Conservation (phyloP, 2,113 vertebrate species). For the Romanogobio albipinnatus region DNA sequence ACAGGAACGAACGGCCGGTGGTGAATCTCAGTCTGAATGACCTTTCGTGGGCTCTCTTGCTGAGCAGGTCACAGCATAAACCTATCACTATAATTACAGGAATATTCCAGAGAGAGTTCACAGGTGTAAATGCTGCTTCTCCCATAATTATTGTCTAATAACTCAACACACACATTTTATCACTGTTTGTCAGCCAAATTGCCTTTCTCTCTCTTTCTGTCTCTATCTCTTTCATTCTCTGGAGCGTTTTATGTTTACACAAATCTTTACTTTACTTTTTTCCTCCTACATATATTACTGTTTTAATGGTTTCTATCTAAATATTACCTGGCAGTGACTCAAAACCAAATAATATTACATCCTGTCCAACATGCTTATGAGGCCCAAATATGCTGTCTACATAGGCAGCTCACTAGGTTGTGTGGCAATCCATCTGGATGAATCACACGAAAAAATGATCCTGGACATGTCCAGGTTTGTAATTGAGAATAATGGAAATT, state of each 20-base stretch:
- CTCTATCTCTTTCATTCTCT: not conserved
- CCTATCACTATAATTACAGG: conserved; percentile 31
- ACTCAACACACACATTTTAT: conserved; percentile 7
- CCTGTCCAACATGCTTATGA: not conserved
- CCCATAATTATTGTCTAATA: conserved; percentile 34
- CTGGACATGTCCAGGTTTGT: not conserved
- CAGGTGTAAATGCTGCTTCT: conserved; percentile 19
- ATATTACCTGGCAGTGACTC: not conserved
- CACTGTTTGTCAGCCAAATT: conserved; percentile 32
- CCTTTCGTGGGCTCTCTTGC: not conserved
- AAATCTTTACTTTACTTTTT: not conserved
- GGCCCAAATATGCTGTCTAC: not conserved
- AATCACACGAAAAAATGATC: not conserved
- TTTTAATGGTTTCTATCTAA: not conserved
- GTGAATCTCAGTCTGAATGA: not conserved
- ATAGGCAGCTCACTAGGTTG: not conserved
- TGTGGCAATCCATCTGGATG: not conserved
- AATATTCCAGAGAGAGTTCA: conserved; percentile 13
- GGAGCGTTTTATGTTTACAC: not conserved
- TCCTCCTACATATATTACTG: not conserved
- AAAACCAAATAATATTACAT: not conserved
- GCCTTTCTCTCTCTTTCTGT: not conserved
- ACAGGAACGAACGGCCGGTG: not conserved
- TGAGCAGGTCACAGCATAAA: conserved; percentile 25
- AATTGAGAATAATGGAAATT: not conserved